Evolutionary conservation across 2,797 vertebrate species (phyloP).

Genomic region (Pteronotus mesoamericanus): DNA sequence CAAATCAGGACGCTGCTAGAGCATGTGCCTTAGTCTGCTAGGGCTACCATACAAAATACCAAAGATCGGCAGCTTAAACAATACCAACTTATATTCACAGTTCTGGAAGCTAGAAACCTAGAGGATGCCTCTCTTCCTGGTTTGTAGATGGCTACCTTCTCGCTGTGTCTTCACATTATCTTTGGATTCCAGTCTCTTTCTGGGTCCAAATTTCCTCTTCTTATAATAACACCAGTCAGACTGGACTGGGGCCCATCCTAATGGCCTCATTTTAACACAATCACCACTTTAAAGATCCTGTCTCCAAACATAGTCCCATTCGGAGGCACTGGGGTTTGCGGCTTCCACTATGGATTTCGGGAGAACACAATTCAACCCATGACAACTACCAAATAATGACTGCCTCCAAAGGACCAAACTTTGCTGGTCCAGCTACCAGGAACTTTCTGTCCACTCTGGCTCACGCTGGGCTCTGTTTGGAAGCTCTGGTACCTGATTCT

Average conservation of each 20-base stretch:
- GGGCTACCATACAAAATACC: neutral
- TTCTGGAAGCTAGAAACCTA: neutral
- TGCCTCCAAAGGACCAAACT: too few species aligned
- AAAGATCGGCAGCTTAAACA: neutral
- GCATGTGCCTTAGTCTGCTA: fast-evolving
- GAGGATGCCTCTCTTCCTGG: neutral
- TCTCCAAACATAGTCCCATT: neutral
- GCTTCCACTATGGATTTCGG: neutral
- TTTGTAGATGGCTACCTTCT: fast-evolving
- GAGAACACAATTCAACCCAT: neutral
- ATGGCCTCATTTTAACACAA: neutral
- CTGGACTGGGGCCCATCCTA: neutral
- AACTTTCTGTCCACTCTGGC: neutral
- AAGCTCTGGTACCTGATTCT: neutral
- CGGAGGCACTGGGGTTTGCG: neutral
- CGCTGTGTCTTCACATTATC: fast-evolving
- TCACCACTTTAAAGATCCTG: neutral
- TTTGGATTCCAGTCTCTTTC: fast-evolving
- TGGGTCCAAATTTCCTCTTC: neutral
- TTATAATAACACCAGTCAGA: neutral
- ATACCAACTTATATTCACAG: neutral
- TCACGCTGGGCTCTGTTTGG: neutral
- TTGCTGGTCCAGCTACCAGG: neutral
- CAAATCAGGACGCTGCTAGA: too few species aligned
- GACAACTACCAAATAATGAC: neutral